Evolutionary conservation across 2,113 vertebrate genomes (phyloP), one percentile per base, ranked within the genome.

Genomic region (Crotalus horridus): DNA sequence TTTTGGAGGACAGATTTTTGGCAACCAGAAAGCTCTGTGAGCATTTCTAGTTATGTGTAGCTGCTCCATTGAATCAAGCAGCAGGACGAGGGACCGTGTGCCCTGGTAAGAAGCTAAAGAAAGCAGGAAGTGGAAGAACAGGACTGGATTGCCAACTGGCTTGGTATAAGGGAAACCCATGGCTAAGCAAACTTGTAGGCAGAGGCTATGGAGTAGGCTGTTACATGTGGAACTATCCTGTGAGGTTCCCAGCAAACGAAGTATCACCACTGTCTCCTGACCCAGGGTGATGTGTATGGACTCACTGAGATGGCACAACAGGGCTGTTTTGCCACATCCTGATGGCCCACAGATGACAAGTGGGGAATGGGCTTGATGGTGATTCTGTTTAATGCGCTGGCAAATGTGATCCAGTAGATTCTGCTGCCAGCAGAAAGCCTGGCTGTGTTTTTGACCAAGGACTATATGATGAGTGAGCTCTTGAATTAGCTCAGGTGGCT

Each of bases 311-410:
- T 97, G 97, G 93, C 97, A 98, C 90, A 98, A 96, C 74, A 98
- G 88, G 0, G 98, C 92, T 0, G 98, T 98, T 96, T 98, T 98
- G 3, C 98, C 98, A 0, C 97, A 97, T 24, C 98, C 98, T 0
- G 97, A 95, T 0, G 95, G 94, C 0, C 98, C 98, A 0, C 96
- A 96, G 33, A 99, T 95, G 10, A 98, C 96, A 24, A 99, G 74
- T 0, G 98, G 97, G 1, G 90, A 1, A n/a, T 98, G 98, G 0
- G 69, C 43, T 9, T 8, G 15, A 2, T 51, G 1, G 0, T 96
- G 94, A 0, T 96, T 96, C 92, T 97, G 96, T 95, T 94, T 96
- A 91, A 98, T 95, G 74, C 8, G 0, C 8, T 96, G 94, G 29
- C 96, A 96, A 6, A 98, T 94, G 81, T 94, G 97, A 12, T 95